Evolutionary conservation across 2,797 vertebrate species (phyloP).

Genomic region (Chrysolophus pictus): DNA sequence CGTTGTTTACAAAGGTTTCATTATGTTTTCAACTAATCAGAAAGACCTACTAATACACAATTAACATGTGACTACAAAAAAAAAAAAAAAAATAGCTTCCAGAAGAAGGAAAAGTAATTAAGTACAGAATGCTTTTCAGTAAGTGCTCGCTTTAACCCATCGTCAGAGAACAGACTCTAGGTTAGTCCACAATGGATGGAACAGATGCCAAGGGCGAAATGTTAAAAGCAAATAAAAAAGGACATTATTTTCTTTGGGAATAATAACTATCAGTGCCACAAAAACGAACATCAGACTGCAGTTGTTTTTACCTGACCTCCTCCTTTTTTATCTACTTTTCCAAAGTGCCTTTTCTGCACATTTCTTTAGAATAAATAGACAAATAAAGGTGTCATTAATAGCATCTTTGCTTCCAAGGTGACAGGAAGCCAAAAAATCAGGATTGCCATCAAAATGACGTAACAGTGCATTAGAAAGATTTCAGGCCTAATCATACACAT

Average conservation of each 20-base stretch:
- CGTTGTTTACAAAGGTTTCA: constrained; percentile 87
- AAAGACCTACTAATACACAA: constrained; percentile 85
- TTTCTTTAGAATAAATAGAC: constrained; percentile 56
- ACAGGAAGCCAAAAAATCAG: constrained; percentile 5
- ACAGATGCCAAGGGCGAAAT: constrained; percentile 85
- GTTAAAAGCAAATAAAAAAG: constrained; percentile 82
- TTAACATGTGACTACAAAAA: constrained; percentile 83
- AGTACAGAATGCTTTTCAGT: constrained; percentile 84
- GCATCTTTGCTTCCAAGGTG: constrained; percentile 19
- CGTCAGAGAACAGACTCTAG: constrained; percentile 79
- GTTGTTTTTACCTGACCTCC: constrained; percentile 69
- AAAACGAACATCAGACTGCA: constrained; percentile 66
- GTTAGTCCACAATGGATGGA: constrained; percentile 80
- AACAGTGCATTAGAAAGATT: not conserved
- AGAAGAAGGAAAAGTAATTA: constrained; percentile 87
- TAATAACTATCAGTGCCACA: constrained; percentile 75
- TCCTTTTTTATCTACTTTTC: constrained; percentile 43
- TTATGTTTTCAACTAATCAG: constrained; percentile 88
- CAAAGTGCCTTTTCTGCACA: constrained; percentile 48
- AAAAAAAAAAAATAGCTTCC: constrained; percentile 84
- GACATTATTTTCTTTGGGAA: constrained; percentile 79
- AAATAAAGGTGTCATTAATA: constrained; percentile 54
- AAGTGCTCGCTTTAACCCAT: constrained; percentile 83
- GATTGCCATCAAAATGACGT: not conserved
- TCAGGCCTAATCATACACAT: not conserved